phyloP scores from a whole-genome alignment of 37 sponge, comb jelly and placozoan genomes.

The Oscarella lobularis region DNA sequence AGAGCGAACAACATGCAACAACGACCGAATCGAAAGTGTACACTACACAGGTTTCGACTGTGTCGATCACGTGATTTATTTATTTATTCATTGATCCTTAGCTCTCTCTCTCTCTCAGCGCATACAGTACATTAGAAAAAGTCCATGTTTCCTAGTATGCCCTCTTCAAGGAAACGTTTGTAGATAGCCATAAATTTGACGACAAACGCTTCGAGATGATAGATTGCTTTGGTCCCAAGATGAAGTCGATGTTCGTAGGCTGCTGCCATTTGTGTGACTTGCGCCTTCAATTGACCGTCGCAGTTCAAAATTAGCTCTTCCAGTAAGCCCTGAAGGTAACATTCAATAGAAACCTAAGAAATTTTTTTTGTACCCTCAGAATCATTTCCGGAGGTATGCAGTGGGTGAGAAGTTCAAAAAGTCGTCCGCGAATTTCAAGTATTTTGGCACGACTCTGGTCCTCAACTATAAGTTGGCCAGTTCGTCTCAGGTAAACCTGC shows the following conservation, averaged over 20 bases:
- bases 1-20: too few relatives aligned
- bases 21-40: too few relatives aligned
- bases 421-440: not conserved
- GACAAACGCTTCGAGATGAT: slow-evolving; percentile 93
- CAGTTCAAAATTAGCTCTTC: slow-evolving; percentile 66
- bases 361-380: too few relatives aligned
- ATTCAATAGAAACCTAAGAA: too few relatives aligned
- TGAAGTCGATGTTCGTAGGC: slow-evolving; percentile 85
- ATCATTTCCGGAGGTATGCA: too few relatives aligned
- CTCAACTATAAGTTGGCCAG: slow-evolving; percentile 81
- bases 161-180: slow-evolving; percentile 90
- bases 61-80: too few relatives aligned
- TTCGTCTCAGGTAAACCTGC: slow-evolving; percentile 78
- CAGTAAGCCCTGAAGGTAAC: slow-evolving; percentile 55
- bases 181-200: slow-evolving; percentile 95
- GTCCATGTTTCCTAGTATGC: slow-evolving; percentile 54
- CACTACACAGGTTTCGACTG: too few relatives aligned
- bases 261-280: slow-evolving; percentile 84
- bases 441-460: slow-evolving; percentile 80
- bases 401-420: not conserved
- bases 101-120: too few relatives aligned
- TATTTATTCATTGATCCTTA: too few relatives aligned
- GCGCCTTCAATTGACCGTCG: slow-evolving; percentile 79
- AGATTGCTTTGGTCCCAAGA: slow-evolving; percentile 89
- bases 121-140: too few relatives aligned